Evolutionary conservation across 2,797 vertebrate genomes (phyloP).

Genomic region (Rallus crepitans): DNA sequence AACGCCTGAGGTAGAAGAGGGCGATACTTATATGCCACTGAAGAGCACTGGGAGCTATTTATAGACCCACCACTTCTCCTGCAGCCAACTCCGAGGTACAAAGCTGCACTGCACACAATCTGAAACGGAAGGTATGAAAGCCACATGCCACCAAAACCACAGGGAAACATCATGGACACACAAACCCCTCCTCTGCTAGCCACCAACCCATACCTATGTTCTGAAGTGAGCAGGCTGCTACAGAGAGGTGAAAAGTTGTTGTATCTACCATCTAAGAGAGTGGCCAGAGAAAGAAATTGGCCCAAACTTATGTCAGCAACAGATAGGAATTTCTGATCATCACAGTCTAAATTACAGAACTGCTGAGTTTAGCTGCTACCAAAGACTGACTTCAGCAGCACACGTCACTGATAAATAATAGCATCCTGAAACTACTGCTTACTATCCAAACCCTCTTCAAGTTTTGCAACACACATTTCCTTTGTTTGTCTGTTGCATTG

Average conservation of each 20-base stretch:
- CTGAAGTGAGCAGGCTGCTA: not conserved
- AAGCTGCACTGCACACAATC: not conserved
- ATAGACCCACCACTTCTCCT: constrained; percentile 11
- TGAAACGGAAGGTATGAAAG: not conserved
- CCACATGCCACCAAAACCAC: not conserved
- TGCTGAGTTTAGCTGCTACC: not conserved
- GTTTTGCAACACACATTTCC: not conserved
- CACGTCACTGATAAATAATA: not conserved
- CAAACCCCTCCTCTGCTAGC: fast-evolving
- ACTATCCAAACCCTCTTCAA: not conserved
- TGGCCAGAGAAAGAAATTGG: not conserved
- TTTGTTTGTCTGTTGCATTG: not conserved
- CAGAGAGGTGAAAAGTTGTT: not conserved
- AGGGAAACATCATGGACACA: not conserved
- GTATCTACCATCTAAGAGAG: not conserved
- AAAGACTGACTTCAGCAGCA: not conserved
- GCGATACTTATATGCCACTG: not conserved
- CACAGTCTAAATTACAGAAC: not conserved
- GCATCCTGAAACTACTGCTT: not conserved
- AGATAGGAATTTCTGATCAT: not conserved
- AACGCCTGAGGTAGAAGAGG: not conserved
- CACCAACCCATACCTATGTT: not conserved
- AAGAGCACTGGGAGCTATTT: constrained; percentile 33
- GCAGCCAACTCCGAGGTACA: not conserved
- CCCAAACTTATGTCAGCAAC: not conserved